Evolutionary conservation across 2,888 invertebrate genomes (phyloP), one percentile per base, ranked within the genome.

Genomic region (Oscheius sp.): DNA sequence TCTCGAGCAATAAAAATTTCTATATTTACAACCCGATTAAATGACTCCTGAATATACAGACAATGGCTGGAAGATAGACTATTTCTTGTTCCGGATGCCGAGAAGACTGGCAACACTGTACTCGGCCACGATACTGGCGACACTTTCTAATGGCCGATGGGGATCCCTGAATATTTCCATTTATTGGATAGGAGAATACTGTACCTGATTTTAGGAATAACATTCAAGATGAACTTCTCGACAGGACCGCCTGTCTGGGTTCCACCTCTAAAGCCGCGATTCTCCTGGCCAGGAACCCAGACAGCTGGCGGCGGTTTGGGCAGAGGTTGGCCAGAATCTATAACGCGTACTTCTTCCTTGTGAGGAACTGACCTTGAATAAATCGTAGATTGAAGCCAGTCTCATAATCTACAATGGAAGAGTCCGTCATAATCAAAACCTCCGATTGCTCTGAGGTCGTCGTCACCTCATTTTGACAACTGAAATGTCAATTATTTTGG

Each of bases 201-300:
- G 35, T 45, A 69, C 73, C 85, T 72, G 27, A 86, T 81, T 66
- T 81, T 81, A 7, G 86, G 86, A 27, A 86, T 80, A 27, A 84
- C 84, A 64, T 87, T 86, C 55, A 86, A 77, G 41, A 86, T 86
- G 79, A 86, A 86, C 76, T 87, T 86, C 73, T 86, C 86, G 72
- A 86, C 84, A 16, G 87, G 74, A 1, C 86, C 85, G 43, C 81
- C 81, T 1, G 78, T 79, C 43, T 78, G 76, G 27, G 80, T 76
- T 18, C 79, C 81, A 25, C 87, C 87, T 43, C 87, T 78, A 83
- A 87, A 87, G 35, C 83, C 78, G 0, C 87, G 73, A 64, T 87
- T 87, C 75, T 87, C 87, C 29, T 79, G 76, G 18, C 87, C 87
- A 1, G 87, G 86, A 5, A 81, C 78, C 87, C 87, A 87, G 21